Evolutionary conservation across 2,113 vertebrate genomes (phyloP), one percentile per base, ranked within the genome.

Genomic region (Takifugu flavidus): DNA sequence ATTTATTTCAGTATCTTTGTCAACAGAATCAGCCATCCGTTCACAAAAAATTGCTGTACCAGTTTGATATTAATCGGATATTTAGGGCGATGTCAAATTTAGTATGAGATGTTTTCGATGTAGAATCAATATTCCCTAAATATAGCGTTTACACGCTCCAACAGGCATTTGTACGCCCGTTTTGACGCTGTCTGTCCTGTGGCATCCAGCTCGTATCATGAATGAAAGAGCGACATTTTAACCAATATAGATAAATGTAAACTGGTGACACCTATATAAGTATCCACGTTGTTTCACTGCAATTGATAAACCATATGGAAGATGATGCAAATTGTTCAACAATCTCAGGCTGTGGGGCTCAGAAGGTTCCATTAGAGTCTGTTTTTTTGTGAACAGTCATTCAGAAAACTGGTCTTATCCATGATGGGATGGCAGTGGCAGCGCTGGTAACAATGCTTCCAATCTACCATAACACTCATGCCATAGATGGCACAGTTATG

Each of bases 1-100:
- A 87, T 88, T 89, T 86, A 89, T 89, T 87, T 86, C 72, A 66
- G 82, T 82, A 89, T 82, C 82, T 70, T 67, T 84, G 74, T 83
- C 80, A 83, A 82, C 84, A 83, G 70, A 62, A 75, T 81, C 67
- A 67, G 60, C 57, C 75, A 8, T 47, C 64, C 59, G 59, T 55
- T 60, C 13, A 20, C 20, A 67, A 49, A 67, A 25, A 49, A 65
- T 49, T 57, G 53, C 11, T 67, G 55, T 71, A 54, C 26, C 56
- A n/a, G 61, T 56, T 65, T 49, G 26, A 62, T 62, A 65, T 55
- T 70, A 51, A 53, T 43, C 52, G 51, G 25, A 39, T 49, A 20
- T 58, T 31, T 65, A 61, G 52, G 47, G 63, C 60, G 27, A 56
- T 72, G 46, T 63, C 55, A 25, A 59, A 65, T 79, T 29, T 49